These are phyloP conservation scores for Sminthurinus signatus DNA, from an alignment of 1,140 invertebrate species.

Conservation along the genomic window DNA sequence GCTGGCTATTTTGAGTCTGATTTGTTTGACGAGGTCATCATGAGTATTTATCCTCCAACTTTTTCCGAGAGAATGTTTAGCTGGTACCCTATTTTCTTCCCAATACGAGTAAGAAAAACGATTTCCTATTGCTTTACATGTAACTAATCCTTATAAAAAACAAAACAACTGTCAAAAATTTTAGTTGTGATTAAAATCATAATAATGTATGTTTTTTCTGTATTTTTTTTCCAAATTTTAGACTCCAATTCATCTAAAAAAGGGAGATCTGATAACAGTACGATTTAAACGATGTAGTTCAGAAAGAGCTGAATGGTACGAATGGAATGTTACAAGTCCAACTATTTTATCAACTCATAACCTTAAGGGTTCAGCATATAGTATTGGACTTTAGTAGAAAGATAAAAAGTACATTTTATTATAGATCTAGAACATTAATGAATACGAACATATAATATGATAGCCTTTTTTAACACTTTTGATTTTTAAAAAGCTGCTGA, in stretches of 20 bases:
- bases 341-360: conserved; percentile 64
- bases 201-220: conserved; percentile 13
- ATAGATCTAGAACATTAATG: conserved; percentile 1
- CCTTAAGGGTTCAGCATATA: conserved; percentile 69
- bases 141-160: too few species aligned
- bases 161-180: too few species aligned
- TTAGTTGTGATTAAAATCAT: too few species aligned
- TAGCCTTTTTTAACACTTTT: too few species aligned
- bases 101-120: conserved; percentile 71
- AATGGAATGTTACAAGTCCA: conserved; percentile 78
- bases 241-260: conserved; percentile 66
- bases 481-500: too few species aligned
- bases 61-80: conserved; percentile 88
- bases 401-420: neutral
- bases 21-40: conserved; percentile 72
- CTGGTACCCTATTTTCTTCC: conserved; percentile 96
- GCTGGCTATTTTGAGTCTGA: conserved; percentile 89
- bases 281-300: conserved; percentile 80
- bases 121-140: too few species aligned
- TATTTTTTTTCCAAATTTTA: conserved; percentile 47
- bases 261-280: conserved; percentile 63
- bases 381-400: conserved; percentile 49
- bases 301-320: conserved; percentile 86
- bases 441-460: too few species aligned
- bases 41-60: conserved; percentile 83